phyloP scores from a whole-genome alignment of 2,888 invertebrate species.

The Hipparchia semele region DNA sequence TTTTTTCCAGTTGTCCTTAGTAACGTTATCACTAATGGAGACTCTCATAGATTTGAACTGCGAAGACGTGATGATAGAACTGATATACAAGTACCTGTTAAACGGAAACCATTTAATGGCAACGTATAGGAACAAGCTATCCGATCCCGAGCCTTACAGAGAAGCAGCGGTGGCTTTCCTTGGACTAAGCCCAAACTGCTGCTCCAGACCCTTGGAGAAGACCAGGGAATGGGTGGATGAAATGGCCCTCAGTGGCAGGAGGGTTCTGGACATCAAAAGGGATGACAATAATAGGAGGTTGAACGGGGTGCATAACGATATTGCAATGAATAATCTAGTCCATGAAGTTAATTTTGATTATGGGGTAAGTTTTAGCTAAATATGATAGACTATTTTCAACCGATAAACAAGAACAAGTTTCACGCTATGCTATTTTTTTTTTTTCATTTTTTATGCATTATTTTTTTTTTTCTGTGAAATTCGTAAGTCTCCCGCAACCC shows the following conservation, averaged over 20 bases:
- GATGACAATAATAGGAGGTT: conserved; percentile 57
- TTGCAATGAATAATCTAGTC: conserved; percentile 71
- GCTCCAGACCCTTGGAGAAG: conserved; percentile 65
- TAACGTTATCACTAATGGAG: conserved; percentile 95
- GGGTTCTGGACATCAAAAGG: conserved; percentile 61
- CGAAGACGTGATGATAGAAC: conserved; percentile 97
- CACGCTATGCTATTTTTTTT: too few species aligned
- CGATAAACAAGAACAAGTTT: too few species aligned
- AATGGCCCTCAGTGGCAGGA: conserved; percentile 60
- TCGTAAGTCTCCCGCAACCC: too few species aligned
- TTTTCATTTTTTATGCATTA: too few species aligned
- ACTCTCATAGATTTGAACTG: conserved; percentile 95
- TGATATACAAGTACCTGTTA: conserved; percentile 91
- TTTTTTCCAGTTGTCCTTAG: conserved; percentile 87
- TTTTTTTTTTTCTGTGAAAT: too few species aligned
- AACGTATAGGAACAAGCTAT: conserved; percentile 58
- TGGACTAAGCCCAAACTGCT: conserved; percentile 85
- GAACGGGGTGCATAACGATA: conserved; percentile 69
- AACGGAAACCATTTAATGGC: conserved; percentile 67
- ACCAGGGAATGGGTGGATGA: conserved; percentile 73
- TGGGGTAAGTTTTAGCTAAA: conserved; percentile 57
- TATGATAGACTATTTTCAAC: neutral
- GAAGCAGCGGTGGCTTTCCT: conserved; percentile 71
- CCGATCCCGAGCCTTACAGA: conserved; percentile 66
- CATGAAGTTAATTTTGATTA: conserved; percentile 73